Percentiles rank a stretch among this genome's conserved stretches.
Evolutionary conservation across 2,113 vertebrate genomes (phyloP).

Genomic region (Vimba vimba): DNA sequence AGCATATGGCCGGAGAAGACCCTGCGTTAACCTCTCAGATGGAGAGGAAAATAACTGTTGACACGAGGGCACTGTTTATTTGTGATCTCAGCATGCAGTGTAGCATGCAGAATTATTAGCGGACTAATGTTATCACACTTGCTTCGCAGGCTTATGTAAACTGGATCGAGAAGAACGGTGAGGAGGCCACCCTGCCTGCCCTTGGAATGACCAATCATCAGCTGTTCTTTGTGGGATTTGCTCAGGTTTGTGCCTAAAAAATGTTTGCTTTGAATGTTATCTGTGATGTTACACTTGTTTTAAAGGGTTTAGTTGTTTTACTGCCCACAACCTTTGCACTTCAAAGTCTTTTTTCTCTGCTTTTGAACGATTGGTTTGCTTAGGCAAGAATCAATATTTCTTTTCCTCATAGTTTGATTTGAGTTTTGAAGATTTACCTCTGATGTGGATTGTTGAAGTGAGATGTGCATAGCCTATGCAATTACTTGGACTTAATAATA

Average conservation of each 20-base stretch:
- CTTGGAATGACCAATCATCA: conserved; percentile 92
- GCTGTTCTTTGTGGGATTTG: conserved; percentile 96
- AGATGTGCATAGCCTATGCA: not conserved
- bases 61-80: conserved; percentile 6
- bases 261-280: not conserved
- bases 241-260: conserved; percentile 83
- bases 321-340: not conserved
- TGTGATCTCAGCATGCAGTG: not conserved
- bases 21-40: conserved; percentile 17
- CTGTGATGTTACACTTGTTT: not conserved
- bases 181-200: conserved; percentile 85
- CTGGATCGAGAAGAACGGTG: conserved; percentile 89
- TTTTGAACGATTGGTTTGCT: not conserved
- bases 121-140: conserved; percentile 59
- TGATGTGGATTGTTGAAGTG: not conserved
- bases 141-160: conserved; percentile 89
- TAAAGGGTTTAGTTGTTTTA: not conserved
- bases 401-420: not conserved
- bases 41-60: conserved; percentile 16
- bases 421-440: not conserved
- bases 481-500: not conserved
- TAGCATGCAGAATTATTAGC: conserved; percentile 17
- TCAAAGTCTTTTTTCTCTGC: not conserved
- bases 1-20: conserved; percentile 53
- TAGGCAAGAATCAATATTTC: not conserved